Base-by-base conservation (phyloP, 2,797 vertebrate species). In the Microhierax caerulescens region DNA sequence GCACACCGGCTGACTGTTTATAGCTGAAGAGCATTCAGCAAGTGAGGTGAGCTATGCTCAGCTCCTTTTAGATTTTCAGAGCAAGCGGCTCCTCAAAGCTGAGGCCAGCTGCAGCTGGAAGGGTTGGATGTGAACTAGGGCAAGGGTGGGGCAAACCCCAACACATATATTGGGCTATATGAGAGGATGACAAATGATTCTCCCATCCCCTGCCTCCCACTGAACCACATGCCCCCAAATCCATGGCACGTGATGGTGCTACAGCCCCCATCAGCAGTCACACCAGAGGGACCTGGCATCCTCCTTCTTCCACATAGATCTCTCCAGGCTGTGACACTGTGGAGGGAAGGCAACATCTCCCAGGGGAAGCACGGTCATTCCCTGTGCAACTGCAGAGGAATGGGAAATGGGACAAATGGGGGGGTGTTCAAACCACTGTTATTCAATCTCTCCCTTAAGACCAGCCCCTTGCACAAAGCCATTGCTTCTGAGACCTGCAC, bases 171-270 rank as follows among this genome's bases (percentile, higher is more conserved):
- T 21, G 57, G 69, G 56, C 61, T 81, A 41, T 24, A n/a, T n/a
- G n/a, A 23, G 60, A 47, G 50, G 36, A 54, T 1, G 37, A 60
- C 11, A 83, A 53, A 34, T 5, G 7, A 23, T 50, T 34, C 22
- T 60, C 36, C 65, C 23, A 11, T 14, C 9, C 63, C 27, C 48
- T 60, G 80, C 30, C 53, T 74, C 51, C 28, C 28, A 5, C 27
- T 11, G 32, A 88, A 53, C 23, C 45, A 17, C 37, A 7, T 0
- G 2, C 2, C 27, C 70, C 28, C 50, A 48, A 51, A 53, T 48
- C 24, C 36, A 6, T 0, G 13, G 53, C 34, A 9, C 0, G 0
- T 34, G 68, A 50, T 13, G 24, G 36, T 32, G 68, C 25, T 39
- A 34, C 10, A 39, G 61, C n/a, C 21, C 50, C 45, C 0, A 0